Evolutionary conservation across 2,113 vertebrate genomes (phyloP).

Genomic region (Salvator merianae): DNA sequence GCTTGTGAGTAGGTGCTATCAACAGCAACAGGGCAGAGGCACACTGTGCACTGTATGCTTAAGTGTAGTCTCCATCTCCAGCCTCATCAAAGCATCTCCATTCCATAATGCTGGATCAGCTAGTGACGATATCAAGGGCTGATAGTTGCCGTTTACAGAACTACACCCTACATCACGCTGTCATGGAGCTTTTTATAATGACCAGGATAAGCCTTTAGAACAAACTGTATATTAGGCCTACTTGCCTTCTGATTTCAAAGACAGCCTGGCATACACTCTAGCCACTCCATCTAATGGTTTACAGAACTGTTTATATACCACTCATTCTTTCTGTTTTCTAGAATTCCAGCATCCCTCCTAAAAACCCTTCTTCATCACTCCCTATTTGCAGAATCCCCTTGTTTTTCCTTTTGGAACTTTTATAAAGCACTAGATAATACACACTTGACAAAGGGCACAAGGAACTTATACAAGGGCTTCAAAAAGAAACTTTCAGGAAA

Average conservation of each 20-base stretch:
- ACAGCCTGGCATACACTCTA: background rate
- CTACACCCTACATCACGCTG: background rate
- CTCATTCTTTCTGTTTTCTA: background rate
- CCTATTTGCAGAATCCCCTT: background rate
- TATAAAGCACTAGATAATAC: background rate
- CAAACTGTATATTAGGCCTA: background rate
- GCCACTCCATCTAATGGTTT: background rate
- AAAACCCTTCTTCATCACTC: background rate
- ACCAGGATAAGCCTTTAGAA: background rate
- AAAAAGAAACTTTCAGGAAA: background rate
- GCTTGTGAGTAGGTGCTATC: background rate
- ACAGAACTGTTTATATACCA: background rate
- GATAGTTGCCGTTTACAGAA: background rate
- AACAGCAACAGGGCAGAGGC: background rate
- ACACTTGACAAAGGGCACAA: background rate
- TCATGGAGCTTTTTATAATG: background rate
- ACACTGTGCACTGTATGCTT: too few relatives aligned
- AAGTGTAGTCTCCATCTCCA: background rate
- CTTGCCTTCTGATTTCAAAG: background rate
- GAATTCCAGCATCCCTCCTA: background rate
- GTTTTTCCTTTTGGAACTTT: background rate
- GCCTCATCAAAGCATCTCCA: background rate
- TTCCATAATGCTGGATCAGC: background rate
- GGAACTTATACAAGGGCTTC: background rate
- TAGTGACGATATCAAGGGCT: background rate